These are phyloP conservation scores for Trichacis sp. DNA, from an alignment of 2,888 invertebrate genomes.

Conservation along the genomic window DNA sequence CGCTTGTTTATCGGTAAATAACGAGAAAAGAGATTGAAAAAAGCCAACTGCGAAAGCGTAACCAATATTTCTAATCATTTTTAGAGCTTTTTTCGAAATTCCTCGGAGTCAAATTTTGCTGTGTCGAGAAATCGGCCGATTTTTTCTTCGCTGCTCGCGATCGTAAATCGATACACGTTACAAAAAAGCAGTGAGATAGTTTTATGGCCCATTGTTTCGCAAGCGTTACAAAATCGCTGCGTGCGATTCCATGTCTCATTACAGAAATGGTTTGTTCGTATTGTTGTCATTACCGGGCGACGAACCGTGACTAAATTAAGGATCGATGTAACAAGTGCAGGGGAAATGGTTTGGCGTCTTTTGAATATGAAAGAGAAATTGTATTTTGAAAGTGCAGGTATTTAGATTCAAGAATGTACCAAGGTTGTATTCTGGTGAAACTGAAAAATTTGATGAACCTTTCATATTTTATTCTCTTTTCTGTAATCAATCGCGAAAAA, in stretches of 20 bases:
- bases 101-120: no score
- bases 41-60: no score
- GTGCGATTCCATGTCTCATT: constrained; percentile 7
- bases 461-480: no score
- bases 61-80: no score
- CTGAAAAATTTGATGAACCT: no score
- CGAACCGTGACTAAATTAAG: constrained; percentile 37
- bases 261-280: constrained; percentile 21
- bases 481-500: no score
- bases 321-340: constrained; percentile 26
- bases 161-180: constrained; percentile 19
- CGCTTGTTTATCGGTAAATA: constrained; percentile 12
- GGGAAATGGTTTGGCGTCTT: neutral
- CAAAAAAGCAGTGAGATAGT: constrained; percentile 22
- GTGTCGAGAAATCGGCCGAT: neutral
- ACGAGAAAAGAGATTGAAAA: neutral
- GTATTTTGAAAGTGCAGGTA: constrained; percentile 11
- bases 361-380: neutral
- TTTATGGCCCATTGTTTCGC: constrained; percentile 33
- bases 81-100: no score
- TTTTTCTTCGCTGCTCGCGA: constrained; percentile 1
- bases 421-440: no score
- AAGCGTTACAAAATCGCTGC: constrained; percentile 31
- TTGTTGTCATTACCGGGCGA: constrained; percentile 25
- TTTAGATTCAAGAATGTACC: no score